Conservation (phyloP, 2,888 invertebrate genomes). For the Drosophila infuscata region DNA sequence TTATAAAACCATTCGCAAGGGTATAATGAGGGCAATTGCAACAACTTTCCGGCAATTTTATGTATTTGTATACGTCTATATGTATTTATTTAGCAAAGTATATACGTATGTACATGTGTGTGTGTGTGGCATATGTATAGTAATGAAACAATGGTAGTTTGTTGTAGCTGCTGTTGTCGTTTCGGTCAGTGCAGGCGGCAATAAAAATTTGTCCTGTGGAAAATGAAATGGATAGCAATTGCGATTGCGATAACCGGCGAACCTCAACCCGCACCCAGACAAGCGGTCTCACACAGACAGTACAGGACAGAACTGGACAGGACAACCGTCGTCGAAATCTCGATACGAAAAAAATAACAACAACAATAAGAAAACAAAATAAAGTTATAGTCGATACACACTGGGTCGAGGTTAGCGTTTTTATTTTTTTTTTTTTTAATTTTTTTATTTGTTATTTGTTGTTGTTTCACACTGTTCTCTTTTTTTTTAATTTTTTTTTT, state of each 20-base stretch:
- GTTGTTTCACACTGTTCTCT: constrained; percentile 13
- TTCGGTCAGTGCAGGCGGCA: constrained; percentile 71
- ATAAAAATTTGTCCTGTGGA: constrained; percentile 78
- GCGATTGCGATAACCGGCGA: constrained; percentile 71
- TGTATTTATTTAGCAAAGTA: constrained; percentile 12
- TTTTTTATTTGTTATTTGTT: background rate
- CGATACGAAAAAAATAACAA: constrained; percentile 24
- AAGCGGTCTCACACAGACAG: constrained; percentile 17
- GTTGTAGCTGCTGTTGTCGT: constrained; percentile 40
- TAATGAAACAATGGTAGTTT: constrained; percentile 69
- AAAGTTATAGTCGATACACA: constrained; percentile 36
- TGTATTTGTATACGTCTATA: constrained; percentile 32
- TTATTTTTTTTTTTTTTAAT: constrained; percentile 7
- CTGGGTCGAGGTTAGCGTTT: constrained; percentile 68
- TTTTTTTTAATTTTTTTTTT: constrained; percentile 5
- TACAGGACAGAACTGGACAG: constrained; percentile 10
- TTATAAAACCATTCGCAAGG: constrained; percentile 7
- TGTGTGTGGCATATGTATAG: background rate
- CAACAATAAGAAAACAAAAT: constrained; percentile 6
- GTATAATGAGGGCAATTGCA: constrained; percentile 78
- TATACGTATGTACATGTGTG: background rate
- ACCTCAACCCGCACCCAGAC: constrained; percentile 20
- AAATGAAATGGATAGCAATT: constrained; percentile 78
- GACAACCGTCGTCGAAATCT: constrained; percentile 12
- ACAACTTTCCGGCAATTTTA: constrained; percentile 78